Conservation (phyloP, 2,888 invertebrate species). For the Sminthurinus aureus region DNA sequence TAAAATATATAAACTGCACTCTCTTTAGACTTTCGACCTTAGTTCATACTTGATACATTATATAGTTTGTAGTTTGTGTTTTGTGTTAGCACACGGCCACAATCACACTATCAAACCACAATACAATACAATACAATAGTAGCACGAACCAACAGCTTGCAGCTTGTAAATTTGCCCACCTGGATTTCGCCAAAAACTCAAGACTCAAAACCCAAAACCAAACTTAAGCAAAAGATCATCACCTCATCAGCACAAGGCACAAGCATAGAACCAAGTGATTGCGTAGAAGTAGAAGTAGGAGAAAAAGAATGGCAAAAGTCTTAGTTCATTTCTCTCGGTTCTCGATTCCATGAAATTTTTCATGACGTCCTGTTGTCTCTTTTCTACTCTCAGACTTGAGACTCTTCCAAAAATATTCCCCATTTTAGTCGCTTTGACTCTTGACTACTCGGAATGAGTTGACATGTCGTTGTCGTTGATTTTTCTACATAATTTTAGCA, state of each 20-base stretch:
- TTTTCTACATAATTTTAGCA: not conserved
- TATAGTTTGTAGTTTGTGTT: no score
- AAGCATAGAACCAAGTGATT: not conserved
- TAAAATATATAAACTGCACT: slow-evolving; percentile 31
- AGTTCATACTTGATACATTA: not conserved
- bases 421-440: slow-evolving; percentile 11
- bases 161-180: slow-evolving; percentile 39
- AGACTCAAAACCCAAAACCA: not conserved
- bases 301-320: not conserved
- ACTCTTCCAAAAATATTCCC: slow-evolving; percentile 12
- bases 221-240: slow-evolving; percentile 15
- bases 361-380: no score
- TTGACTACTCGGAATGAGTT: slow-evolving; percentile 1
- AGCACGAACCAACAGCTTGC: not conserved
- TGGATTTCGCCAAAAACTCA: slow-evolving; percentile 39
- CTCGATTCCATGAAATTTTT: not conserved
- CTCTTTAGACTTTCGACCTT: slow-evolving; percentile 15
- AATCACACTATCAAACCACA: no score
- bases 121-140: no score
- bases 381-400: not conserved
- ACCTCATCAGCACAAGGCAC: slow-evolving; percentile 14
- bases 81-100: no score
- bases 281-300: no score
- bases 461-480: not conserved
- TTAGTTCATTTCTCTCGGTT: not conserved